Evolutionary conservation across 2,113 vertebrate species (phyloP).

Genomic region (Psophia crepitans): DNA sequence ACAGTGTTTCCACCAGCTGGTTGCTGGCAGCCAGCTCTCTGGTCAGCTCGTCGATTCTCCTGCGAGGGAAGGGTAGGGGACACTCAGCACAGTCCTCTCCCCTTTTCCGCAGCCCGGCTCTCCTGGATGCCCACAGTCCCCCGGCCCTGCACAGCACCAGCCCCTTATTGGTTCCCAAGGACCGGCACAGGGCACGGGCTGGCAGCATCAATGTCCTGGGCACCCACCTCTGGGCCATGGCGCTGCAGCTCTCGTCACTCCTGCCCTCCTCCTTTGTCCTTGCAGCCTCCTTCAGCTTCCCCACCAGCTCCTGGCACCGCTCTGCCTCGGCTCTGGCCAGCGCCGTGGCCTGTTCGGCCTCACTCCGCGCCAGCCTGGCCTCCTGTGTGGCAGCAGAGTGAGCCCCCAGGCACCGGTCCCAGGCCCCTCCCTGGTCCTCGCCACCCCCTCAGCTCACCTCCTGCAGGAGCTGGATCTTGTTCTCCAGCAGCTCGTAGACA

Average conservation of each 20-base stretch:
- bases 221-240: conserved; percentile 75
- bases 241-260: not conserved
- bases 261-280: conserved; percentile 65
- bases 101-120: not conserved
- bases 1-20: conserved; percentile 72
- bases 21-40: conserved; percentile 79
- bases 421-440: accelerated
- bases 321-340: conserved; percentile 79
- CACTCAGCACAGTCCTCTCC: not conserved
- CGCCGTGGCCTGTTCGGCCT: conserved; percentile 74
- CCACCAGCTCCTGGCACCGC: conserved; percentile 77
- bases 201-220: not conserved
- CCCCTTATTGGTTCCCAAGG: not conserved
- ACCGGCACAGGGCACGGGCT: not conserved
- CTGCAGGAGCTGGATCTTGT: conserved; percentile 86
- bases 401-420: not conserved
- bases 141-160: not conserved
- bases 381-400: conserved; percentile 70
- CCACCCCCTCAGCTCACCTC: conserved; percentile 70
- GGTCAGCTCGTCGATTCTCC: conserved; percentile 79
- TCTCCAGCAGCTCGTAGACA: conserved; percentile 80
- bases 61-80: conserved; percentile 20
- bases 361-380: conserved; percentile 77
- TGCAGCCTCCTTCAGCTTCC: conserved; percentile 72
- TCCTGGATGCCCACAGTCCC: not conserved